Evolutionary conservation across 2,888 invertebrate species (phyloP).

Genomic region (Protophormia terraenovae): DNA sequence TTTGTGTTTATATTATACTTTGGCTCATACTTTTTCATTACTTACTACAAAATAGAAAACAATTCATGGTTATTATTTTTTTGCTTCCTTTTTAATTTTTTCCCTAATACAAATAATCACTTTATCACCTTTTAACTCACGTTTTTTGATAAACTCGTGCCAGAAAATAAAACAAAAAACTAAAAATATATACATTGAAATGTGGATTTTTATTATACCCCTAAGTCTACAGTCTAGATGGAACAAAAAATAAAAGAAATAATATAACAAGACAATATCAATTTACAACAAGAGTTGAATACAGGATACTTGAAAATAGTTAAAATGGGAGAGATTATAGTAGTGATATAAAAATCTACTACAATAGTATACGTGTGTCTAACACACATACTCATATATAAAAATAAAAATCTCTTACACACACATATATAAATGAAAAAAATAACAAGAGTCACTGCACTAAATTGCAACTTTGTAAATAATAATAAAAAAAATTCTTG

Average conservation of each 20-base stretch:
- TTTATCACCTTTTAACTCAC: constrained; percentile 65
- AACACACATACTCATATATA: neutral
- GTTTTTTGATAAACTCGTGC: constrained; percentile 43
- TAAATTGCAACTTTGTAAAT: constrained; percentile 65
- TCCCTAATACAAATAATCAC: constrained; percentile 63
- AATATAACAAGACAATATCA: constrained; percentile 57
- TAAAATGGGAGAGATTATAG: neutral
- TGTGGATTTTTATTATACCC: constrained; percentile 35
- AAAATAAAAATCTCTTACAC: neutral
- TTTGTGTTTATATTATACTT: neutral
- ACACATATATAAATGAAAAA: neutral
- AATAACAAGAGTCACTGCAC: constrained; percentile 59
- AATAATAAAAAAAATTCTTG: constrained; percentile 38
- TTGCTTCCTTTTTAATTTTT: constrained; percentile 16
- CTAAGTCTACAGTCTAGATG: neutral
- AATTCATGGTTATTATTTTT: constrained; percentile 12
- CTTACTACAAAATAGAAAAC: constrained; percentile 1
- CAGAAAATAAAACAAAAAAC: constrained; percentile 16
- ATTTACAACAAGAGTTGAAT: constrained; percentile 48
- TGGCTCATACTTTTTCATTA: neutral
- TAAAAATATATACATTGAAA: constrained; percentile 29
- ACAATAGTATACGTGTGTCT: constrained; percentile 6
- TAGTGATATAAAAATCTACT: neutral
- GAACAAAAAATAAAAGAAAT: neutral
- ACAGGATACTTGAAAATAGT: constrained; percentile 7